Conservation (phyloP, 2,888 invertebrate genomes). For the Sthenelais limicola region DNA sequence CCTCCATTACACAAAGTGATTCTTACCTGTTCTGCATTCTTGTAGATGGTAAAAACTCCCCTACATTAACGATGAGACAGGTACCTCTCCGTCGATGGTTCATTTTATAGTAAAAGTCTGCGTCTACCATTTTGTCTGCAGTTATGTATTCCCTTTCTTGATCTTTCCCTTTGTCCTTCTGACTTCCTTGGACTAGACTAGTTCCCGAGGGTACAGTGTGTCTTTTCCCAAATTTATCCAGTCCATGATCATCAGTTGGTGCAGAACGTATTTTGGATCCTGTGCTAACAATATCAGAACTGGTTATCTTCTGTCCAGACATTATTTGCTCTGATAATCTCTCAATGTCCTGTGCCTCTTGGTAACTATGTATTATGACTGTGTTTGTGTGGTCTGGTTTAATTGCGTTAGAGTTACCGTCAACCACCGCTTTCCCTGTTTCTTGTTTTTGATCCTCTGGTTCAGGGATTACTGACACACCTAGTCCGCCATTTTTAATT, state of each 20-base stretch:
- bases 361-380: too few relatives aligned
- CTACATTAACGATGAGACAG: slow-evolving; percentile 11
- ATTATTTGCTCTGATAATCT: neutral
- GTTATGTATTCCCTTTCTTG: neutral
- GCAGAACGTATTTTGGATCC: too few relatives aligned
- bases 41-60: slow-evolving; percentile 2
- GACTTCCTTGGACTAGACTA: neutral
- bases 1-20: neutral
- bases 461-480: too few relatives aligned
- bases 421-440: too few relatives aligned
- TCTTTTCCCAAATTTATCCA: too few relatives aligned
- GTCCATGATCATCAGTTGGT: too few relatives aligned
- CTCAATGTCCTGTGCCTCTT: neutral
- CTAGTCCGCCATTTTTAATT: too few relatives aligned
- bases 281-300: too few relatives aligned
- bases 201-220: too few relatives aligned
- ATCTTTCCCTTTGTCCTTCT: neutral
- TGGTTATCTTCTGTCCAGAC: neutral
- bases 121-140: slow-evolving; percentile 14
- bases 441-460: too few relatives aligned
- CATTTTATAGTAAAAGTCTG: slow-evolving; percentile 2
- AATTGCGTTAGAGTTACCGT: too few relatives aligned
- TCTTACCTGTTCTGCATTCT: slow-evolving; percentile 13
- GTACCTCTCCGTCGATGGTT: neutral
- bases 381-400: too few relatives aligned